Evolutionary conservation across 1,140 invertebrate genomes (phyloP).

Genomic region (Apolygus lucorum): DNA sequence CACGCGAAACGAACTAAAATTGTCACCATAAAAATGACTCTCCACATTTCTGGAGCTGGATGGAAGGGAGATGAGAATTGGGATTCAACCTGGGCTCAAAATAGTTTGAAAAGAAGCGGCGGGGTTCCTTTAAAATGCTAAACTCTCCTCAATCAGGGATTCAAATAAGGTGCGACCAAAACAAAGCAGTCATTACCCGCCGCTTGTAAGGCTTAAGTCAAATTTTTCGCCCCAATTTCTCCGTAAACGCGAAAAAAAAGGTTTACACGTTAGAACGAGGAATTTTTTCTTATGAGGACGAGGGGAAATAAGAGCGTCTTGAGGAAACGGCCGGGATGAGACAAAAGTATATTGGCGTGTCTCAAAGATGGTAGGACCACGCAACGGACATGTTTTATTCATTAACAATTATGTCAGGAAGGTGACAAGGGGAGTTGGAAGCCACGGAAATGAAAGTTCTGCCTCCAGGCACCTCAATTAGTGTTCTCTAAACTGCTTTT

Average conservation of each 20-base stretch:
- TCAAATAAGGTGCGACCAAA: conserved; percentile 8
- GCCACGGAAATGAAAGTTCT: neutral
- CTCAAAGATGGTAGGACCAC: no score
- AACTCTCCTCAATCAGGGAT: conserved; percentile 3
- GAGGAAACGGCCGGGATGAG: no score
- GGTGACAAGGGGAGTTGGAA: neutral
- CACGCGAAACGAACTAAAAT: neutral
- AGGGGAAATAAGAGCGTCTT: no score
- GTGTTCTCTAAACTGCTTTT: neutral
- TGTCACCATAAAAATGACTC: neutral
- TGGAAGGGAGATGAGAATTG: neutral
- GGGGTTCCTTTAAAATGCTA: neutral
- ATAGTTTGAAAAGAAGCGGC: conserved; percentile 4
- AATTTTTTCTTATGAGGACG: no score
- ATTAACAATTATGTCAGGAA: neutral
- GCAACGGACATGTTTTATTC: neutral
- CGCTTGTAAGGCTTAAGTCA: conserved; percentile 3
- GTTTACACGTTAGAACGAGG: no score
- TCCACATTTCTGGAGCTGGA: neutral
- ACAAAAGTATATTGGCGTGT: no score
- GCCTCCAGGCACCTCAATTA: neutral
- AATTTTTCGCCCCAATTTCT: conserved; percentile 13
- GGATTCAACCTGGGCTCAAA: neutral
- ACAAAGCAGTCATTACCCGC: conserved; percentile 11
- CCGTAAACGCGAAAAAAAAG: conserved; percentile 5